These are phyloP conservation scores for Rhogogaster chlorosoma DNA, from an alignment of 2,888 invertebrate species.

Conservation along the genomic window DNA sequence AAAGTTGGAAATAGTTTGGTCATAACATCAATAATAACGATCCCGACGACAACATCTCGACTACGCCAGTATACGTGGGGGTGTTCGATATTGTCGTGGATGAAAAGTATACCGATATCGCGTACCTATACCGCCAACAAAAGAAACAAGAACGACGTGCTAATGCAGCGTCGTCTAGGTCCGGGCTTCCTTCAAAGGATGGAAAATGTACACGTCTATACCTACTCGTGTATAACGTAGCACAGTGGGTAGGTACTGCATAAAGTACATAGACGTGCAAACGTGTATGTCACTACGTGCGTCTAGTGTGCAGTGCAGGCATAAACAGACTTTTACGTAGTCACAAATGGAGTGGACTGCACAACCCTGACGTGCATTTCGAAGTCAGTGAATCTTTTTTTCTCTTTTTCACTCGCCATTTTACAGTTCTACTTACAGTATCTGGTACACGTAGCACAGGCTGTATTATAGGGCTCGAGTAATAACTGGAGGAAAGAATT, in stretches of 20 bases:
- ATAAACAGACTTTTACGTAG: background rate
- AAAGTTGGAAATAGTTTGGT: slow-evolving; percentile 8
- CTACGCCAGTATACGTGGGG: background rate
- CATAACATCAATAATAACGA: slow-evolving; percentile 40
- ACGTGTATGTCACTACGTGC: background rate
- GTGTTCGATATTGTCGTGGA: background rate
- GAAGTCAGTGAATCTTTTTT: slow-evolving; percentile 3
- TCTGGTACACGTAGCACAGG: background rate
- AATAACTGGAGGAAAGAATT: background rate
- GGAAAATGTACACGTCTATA: background rate
- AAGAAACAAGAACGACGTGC: slow-evolving; percentile 16
- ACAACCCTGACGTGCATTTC: slow-evolving; percentile 40
- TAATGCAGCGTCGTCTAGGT: slow-evolving; percentile 29
- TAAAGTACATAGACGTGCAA: background rate
- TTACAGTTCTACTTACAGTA: background rate
- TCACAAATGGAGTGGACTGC: slow-evolving; percentile 46
- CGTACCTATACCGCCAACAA: background rate
- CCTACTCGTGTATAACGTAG: background rate
- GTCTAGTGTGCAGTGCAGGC: background rate
- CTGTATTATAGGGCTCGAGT: background rate
- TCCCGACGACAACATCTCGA: background rate
- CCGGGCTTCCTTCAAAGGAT: slow-evolving; percentile 12
- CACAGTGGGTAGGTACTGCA: background rate
- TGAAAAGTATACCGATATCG: background rate
- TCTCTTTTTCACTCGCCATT: background rate